Percentiles rank a stretch among this genome's conserved stretches.
Evolutionary conservation across 1,140 invertebrate genomes (phyloP).

Genomic region (Caenorhabditis elegans): DNA sequence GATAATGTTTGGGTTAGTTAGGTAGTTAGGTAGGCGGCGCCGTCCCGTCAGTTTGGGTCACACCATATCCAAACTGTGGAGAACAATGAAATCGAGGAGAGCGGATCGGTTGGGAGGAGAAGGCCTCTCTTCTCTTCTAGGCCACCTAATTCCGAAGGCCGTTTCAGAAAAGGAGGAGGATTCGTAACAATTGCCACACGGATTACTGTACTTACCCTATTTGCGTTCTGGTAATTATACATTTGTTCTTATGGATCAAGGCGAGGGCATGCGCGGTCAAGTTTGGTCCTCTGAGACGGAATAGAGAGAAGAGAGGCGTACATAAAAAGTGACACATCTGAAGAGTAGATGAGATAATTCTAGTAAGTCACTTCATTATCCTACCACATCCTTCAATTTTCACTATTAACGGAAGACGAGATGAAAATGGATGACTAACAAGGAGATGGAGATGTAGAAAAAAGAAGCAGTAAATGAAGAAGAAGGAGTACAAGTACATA

Average conservation of each 20-base stretch:
- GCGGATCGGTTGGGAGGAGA: too few relatives aligned
- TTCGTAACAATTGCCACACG: constrained; percentile 23
- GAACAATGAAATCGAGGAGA: constrained; percentile 7
- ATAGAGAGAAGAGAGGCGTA: background rate
- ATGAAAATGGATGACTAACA: background rate
- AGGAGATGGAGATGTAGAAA: background rate
- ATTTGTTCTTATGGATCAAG: background rate
- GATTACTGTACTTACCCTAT: constrained; percentile 31
- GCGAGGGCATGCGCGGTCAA: background rate
- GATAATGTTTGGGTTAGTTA: constrained; percentile 30
- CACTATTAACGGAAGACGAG: background rate
- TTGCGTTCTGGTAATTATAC: constrained; percentile 31
- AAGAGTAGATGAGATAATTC: constrained; percentile 20
- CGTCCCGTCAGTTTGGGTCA: background rate
- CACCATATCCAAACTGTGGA: background rate
- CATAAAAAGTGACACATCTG: constrained; percentile 11
- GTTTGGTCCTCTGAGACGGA: background rate
- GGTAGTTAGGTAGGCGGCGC: constrained; percentile 15
- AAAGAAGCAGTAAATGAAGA: too few relatives aligned
- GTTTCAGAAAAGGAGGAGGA: background rate
- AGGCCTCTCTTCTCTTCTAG: background rate
- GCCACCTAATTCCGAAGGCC: background rate
- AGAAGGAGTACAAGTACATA: background rate
- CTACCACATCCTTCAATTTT: constrained; percentile 24
- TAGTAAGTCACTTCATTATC: constrained; percentile 12